A percentile compares a stretch with the other conserved stretches of the same genome.
Conservation (phyloP, 1,140 invertebrate genomes). For the Hylaeus anthracinus region DNA sequence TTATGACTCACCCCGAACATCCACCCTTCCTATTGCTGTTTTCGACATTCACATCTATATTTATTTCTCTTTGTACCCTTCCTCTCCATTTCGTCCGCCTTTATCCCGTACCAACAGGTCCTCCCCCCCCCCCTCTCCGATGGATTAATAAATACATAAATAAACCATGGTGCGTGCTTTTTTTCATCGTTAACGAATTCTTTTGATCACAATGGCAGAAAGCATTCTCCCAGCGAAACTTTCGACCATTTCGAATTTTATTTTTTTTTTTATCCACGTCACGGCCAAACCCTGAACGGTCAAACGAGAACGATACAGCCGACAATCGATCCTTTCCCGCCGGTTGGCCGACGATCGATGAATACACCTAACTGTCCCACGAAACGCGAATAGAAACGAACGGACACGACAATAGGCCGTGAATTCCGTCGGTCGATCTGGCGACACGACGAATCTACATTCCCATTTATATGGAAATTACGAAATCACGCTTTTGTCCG, state of each 20-base stretch:
- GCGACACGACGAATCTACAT: slow-evolving; percentile 59
- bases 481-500: slow-evolving; percentile 61
- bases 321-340: slow-evolving; percentile 23
- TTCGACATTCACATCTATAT: too few species aligned
- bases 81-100: too few species aligned
- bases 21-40: too few species aligned
- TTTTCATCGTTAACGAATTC: too few species aligned
- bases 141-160: too few species aligned
- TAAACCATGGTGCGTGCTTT: too few species aligned
- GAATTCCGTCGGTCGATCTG: slow-evolving; percentile 45
- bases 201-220: too few species aligned
- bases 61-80: too few species aligned
- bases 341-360: slow-evolving; percentile 20
- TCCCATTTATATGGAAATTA: slow-evolving; percentile 66
- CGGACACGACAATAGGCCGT: slow-evolving; percentile 47
- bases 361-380: not conserved
- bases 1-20: too few species aligned
- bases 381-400: slow-evolving; percentile 37
- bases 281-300: not conserved
- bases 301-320: not conserved
- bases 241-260: not conserved
- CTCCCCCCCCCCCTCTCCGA: too few species aligned
- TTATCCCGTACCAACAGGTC: too few species aligned
- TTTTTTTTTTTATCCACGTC: not conserved
- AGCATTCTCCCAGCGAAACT: too few species aligned